These are phyloP conservation scores for Drosophila azteca DNA, from an alignment of 1,140 invertebrate genomes.

Conservation along the genomic window DNA sequence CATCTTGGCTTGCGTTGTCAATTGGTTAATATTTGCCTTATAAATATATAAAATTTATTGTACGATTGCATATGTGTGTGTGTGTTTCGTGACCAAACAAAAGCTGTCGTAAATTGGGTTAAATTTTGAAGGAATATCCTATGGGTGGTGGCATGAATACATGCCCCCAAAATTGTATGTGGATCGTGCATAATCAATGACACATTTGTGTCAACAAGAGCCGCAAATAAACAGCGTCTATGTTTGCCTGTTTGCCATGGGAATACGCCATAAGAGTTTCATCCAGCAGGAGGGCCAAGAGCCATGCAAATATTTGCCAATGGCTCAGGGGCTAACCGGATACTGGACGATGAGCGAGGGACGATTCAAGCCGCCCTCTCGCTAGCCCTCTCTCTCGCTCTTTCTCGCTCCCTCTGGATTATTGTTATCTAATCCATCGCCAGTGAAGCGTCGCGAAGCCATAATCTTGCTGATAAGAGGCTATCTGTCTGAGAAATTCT, in stretches of 20 bases:
- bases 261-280: not conserved
- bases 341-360: slow-evolving; percentile 36
- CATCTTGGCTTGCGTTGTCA: slow-evolving; percentile 36
- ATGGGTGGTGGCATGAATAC: not conserved
- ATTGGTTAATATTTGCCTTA: slow-evolving; percentile 29
- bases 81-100: slow-evolving; percentile 8
- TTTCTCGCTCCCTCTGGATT: slow-evolving; percentile 20
- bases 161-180: slow-evolving; percentile 16
- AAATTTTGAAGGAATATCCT: slow-evolving; percentile 39
- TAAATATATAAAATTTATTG: not conserved
- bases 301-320: slow-evolving; percentile 50
- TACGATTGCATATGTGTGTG: not conserved
- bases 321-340: slow-evolving; percentile 46
- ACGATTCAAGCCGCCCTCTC: not conserved
- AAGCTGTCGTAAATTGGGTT: slow-evolving; percentile 38
- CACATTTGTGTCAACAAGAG: slow-evolving; percentile 51
- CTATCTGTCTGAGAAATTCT: too few species aligned
- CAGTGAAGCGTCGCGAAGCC: slow-evolving; percentile 2
- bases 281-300: slow-evolving; percentile 35
- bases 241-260: slow-evolving; percentile 35
- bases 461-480: slow-evolving; percentile 16
- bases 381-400: too few species aligned
- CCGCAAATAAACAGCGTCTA: slow-evolving; percentile 48
- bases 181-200: slow-evolving; percentile 51
- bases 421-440: slow-evolving; percentile 48